Evolutionary conservation across 2,888 invertebrate genomes (phyloP).

Genomic region (Netelia inedita): DNA sequence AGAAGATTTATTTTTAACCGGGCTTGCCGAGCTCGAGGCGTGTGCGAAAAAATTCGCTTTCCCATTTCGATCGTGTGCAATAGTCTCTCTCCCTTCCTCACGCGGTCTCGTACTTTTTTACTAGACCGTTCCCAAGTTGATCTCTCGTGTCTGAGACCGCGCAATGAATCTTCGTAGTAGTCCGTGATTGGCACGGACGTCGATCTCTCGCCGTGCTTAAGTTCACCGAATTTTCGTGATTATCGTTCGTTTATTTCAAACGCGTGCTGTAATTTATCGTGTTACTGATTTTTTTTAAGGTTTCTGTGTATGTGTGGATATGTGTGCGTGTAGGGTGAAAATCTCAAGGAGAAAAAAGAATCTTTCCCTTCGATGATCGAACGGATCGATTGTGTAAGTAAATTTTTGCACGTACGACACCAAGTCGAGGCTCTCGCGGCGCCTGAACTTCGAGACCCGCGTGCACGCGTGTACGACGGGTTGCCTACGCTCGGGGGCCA

Average conservation of each 20-base stretch:
- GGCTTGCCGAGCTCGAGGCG: constrained; percentile 34
- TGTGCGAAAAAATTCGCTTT: constrained; percentile 48
- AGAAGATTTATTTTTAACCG: constrained; percentile 59
- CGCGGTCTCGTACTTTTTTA: constrained; percentile 26
- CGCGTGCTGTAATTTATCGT: neutral
- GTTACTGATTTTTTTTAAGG: neutral
- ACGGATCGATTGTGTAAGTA: constrained; percentile 39
- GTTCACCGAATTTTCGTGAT: neutral
- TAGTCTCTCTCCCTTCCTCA: constrained; percentile 32
- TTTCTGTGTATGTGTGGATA: neutral
- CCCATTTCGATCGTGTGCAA: constrained; percentile 42
- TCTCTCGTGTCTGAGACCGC: constrained; percentile 1
- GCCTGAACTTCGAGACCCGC: neutral
- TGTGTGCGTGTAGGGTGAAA: neutral
- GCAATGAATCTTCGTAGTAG: neutral
- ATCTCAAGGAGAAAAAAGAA: no score
- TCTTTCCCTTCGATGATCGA: neutral
- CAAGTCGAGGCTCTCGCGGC: neutral
- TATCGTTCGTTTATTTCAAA: neutral
- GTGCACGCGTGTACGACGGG: constrained; percentile 35
- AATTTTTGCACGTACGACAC: neutral
- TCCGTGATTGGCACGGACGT: no score
- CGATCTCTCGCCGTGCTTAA: neutral
- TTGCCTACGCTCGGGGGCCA: constrained; percentile 9
- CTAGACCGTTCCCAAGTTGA: constrained; percentile 7